A percentile compares a stretch with the other conserved stretches of the same genome.
phyloP scores from a whole-genome alignment of 64 coral and sea anemone species.

The Actinia equina region DNA sequence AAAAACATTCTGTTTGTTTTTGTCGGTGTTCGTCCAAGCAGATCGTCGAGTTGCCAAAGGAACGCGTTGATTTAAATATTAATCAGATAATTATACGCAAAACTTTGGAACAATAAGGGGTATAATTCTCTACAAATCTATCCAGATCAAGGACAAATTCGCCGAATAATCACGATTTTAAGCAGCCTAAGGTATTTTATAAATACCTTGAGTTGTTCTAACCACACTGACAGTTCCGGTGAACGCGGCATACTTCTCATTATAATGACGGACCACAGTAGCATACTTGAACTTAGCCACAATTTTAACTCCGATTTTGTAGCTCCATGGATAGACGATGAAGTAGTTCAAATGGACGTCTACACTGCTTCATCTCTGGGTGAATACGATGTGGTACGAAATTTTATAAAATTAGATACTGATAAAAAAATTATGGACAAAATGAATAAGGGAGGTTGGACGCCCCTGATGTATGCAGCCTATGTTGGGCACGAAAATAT shows the following conservation, averaged over 20 bases:
- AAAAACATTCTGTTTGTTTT: background rate
- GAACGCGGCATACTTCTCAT: background rate
- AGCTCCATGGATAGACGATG: conserved; percentile 62
- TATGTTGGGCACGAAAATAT: conserved; percentile 82
- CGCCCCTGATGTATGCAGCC: conserved; percentile 83
- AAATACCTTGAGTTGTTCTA: background rate
- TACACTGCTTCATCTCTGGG: conserved; percentile 79
- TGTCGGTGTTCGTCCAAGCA: background rate
- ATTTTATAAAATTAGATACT: conserved; percentile 48
- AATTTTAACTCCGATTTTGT: conserved; percentile 27
- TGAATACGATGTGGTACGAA: conserved; percentile 45
- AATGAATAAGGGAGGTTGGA: conserved; percentile 69
- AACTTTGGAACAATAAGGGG: background rate
- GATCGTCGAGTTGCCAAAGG: background rate
- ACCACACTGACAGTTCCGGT: background rate
- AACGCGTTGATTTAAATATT: background rate
- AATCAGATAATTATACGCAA: background rate
- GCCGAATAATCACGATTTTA: background rate
- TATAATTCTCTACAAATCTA: background rate
- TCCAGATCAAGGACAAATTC: background rate
- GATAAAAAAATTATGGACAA: conserved; percentile 20
- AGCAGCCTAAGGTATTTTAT: background rate
- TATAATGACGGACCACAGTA: background rate
- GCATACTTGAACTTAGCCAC: conserved; percentile 35
- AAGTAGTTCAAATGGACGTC: conserved; percentile 62